A percentile compares a stretch with the other conserved stretches of the same genome.
These are phyloP conservation scores for Cotesia chilonis DNA, from an alignment of 1,140 invertebrate genomes.

Conservation along the genomic window DNA sequence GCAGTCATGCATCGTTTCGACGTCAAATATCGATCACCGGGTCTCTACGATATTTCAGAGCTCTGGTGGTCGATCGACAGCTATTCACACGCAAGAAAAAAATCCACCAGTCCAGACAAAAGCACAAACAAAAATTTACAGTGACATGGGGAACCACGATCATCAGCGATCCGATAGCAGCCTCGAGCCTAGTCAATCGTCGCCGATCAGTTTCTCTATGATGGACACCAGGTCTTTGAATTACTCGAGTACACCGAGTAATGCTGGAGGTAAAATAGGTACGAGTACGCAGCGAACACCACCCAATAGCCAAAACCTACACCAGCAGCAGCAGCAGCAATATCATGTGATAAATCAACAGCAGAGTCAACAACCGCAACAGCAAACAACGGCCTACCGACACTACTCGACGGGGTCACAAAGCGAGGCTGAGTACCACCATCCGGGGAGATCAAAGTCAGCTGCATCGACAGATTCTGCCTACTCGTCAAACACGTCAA, in stretches of 20 bases:
- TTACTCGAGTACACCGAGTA: conserved; percentile 66
- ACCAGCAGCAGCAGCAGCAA: conserved; percentile 38
- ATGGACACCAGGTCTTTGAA: conserved; percentile 74
- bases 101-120: conserved; percentile 71
- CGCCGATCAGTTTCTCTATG: conserved; percentile 78
- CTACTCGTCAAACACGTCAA: conserved; percentile 70
- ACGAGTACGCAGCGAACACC: conserved; percentile 59
- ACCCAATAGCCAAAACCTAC: conserved; percentile 49
- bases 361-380: conserved; percentile 55
- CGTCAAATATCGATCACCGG: conserved; percentile 72
- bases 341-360: conserved; percentile 47
- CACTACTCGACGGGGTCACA: conserved; percentile 70
- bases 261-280: conserved; percentile 49
- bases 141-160: conserved; percentile 64
- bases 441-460: conserved; percentile 69
- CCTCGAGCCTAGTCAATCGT: conserved; percentile 73
- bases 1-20: conserved; percentile 77
- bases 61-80: conserved; percentile 42
- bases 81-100: conserved; percentile 59
- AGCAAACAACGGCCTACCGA: conserved; percentile 65
- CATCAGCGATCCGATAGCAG: conserved; percentile 64
- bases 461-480: conserved; percentile 71
- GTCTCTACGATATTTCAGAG: conserved; percentile 57
- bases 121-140: conserved; percentile 75
- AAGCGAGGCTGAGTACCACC: conserved; percentile 72